Percentiles rank a stretch among this genome's conserved stretches.
Conservation (phyloP, 1,140 invertebrate species). For the Drosophila carrolli region DNA sequence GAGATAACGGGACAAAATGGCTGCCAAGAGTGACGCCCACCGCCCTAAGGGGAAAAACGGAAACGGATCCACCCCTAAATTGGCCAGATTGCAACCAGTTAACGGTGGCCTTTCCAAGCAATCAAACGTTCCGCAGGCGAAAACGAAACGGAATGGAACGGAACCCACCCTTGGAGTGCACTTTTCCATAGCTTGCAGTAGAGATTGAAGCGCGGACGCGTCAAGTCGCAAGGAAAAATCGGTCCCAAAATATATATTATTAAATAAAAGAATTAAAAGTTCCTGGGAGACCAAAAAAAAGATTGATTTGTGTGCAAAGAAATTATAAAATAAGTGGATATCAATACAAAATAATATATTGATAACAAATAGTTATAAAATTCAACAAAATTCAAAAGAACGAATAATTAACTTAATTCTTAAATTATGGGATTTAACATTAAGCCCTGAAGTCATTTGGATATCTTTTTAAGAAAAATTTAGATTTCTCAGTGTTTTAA, state of each 20-base stretch:
- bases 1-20: conserved; percentile 49
- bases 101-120: conserved; percentile 20
- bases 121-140: conserved; percentile 46
- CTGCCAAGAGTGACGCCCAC: conserved; percentile 35
- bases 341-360: not conserved
- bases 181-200: conserved; percentile 66
- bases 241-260: conserved; percentile 2
- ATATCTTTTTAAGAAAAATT: no score
- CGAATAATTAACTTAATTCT: no score
- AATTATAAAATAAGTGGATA: not conserved
- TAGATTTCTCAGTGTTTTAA: not conserved
- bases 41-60: conserved; percentile 15
- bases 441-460: no score
- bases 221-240: conserved; percentile 38
- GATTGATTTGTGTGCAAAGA: not conserved
- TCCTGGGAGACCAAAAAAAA: no score
- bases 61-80: conserved; percentile 47
- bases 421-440: no score
- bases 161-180: conserved; percentile 56
- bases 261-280: not conserved
- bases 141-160: conserved; percentile 19
- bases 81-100: conserved; percentile 44
- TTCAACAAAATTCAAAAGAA: no score
- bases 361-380: not conserved
- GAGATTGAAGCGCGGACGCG: conserved; percentile 74